Percentiles rank a stretch among this genome's conserved stretches.
phyloP scores from a whole-genome alignment of 2,888 invertebrate genomes.

The Drosophila setosimentum region DNA sequence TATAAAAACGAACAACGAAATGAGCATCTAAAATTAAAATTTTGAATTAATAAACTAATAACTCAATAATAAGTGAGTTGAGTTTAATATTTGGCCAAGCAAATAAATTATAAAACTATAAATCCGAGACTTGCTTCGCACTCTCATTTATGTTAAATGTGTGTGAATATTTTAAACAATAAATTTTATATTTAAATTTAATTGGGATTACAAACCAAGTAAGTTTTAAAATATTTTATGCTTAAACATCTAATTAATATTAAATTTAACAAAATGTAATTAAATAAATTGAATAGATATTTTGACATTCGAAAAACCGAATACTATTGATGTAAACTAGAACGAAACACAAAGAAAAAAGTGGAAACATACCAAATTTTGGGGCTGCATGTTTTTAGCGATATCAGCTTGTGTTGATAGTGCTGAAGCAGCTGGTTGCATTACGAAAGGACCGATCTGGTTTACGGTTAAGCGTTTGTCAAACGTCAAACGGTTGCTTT shows the following conservation, averaged over 20 bases:
- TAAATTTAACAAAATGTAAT: background rate
- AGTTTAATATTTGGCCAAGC: slow-evolving; percentile 16
- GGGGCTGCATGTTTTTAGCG: slow-evolving; percentile 84
- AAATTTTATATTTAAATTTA: background rate
- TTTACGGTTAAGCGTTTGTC: slow-evolving; percentile 32
- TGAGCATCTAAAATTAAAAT: slow-evolving; percentile 8
- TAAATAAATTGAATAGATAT: background rate
- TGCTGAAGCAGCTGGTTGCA: slow-evolving; percentile 81
- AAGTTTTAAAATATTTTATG: background rate
- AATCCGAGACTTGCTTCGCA: background rate
- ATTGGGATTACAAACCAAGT: background rate
- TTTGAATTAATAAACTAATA: background rate
- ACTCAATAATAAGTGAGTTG: background rate
- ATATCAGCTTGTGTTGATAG: slow-evolving; percentile 80
- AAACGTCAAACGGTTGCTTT: slow-evolving; percentile 34
- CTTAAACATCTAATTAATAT: background rate
- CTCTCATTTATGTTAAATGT: background rate
- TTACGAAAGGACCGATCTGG: slow-evolving; percentile 52
- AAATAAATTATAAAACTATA: slow-evolving; percentile 8
- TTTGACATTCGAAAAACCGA: slow-evolving; percentile 7
- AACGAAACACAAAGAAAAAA: background rate
- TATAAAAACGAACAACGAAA: slow-evolving; percentile 3
- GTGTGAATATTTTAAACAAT: background rate
- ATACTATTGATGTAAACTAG: background rate
- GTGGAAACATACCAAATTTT: slow-evolving; percentile 80